These are phyloP conservation scores for Marcusenius ussheri DNA, from an alignment of 2,113 vertebrate species.

Conservation along the genomic window DNA sequence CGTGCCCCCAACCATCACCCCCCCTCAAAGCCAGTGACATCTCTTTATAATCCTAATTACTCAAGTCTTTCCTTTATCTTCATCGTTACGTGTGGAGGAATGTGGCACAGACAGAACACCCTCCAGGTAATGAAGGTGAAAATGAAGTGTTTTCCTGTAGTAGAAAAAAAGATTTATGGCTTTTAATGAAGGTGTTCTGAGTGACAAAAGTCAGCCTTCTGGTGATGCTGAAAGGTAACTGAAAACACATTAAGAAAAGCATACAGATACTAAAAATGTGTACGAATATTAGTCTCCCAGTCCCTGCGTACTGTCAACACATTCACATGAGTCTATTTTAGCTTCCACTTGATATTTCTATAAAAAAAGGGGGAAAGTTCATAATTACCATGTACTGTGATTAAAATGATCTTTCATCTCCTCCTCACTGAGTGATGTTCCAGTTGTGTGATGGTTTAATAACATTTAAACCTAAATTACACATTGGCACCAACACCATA, in stretches of 20 bases:
- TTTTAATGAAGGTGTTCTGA: constrained; percentile 1
- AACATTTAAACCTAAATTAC: not conserved
- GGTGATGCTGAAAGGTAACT: not conserved
- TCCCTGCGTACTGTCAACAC: not conserved
- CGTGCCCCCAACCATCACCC: not conserved
- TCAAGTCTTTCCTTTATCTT: not conserved
- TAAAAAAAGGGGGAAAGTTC: not conserved
- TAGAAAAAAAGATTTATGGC: not conserved
- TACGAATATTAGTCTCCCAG: not conserved
- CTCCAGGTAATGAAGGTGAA: not conserved
- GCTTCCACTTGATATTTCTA: not conserved
- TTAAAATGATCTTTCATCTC: constrained; percentile 2
- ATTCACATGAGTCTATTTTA: not conserved
- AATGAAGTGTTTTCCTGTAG: not conserved
- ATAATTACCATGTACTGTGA: not conserved
- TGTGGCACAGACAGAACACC: not conserved
- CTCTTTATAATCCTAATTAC: not conserved
- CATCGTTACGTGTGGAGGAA: not conserved
- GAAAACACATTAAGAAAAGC: not conserved
- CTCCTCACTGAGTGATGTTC: not conserved
- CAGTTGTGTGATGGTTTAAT: not conserved
- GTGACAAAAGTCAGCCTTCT: not conserved
- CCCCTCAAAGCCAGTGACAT: not conserved
- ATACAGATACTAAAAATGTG: not conserved
- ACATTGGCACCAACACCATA: not conserved